These are phyloP conservation scores for Buathra laborator DNA, from an alignment of 2,888 invertebrate genomes.

Conservation along the genomic window DNA sequence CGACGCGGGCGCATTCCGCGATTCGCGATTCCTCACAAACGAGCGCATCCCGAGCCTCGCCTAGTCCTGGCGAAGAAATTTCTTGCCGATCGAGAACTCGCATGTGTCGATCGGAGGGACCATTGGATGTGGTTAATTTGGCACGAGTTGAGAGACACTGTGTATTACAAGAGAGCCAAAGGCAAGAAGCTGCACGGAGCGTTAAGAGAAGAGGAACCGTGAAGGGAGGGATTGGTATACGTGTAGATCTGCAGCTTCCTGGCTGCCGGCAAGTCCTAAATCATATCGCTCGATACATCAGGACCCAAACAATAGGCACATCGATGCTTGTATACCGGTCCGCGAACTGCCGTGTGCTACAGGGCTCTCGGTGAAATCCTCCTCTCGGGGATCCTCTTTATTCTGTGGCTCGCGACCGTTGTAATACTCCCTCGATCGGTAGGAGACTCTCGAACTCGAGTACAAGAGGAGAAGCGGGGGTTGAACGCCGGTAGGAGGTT, in stretches of 20 bases:
- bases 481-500: slow-evolving; percentile 33
- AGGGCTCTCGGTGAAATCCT: slow-evolving; percentile 45
- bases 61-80: slow-evolving; percentile 33
- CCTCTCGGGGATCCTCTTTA: slow-evolving; percentile 18
- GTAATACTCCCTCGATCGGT: slow-evolving; percentile 1
- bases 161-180: slow-evolving; percentile 15
- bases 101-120: not conserved
- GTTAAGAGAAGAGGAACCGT: slow-evolving; percentile 30
- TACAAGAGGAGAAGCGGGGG: slow-evolving; percentile 17
- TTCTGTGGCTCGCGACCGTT: slow-evolving; percentile 26
- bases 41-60: not conserved
- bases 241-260: slow-evolving; percentile 30
- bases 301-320: slow-evolving; percentile 71
- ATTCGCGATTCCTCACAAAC: slow-evolving; percentile 34
- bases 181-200: slow-evolving; percentile 44
- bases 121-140: slow-evolving; percentile 1
- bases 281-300: slow-evolving; percentile 78
- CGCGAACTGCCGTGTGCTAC: slow-evolving; percentile 13
- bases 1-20: slow-evolving; percentile 22
- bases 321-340: slow-evolving; percentile 41
- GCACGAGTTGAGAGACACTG: slow-evolving; percentile 71
- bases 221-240: slow-evolving; percentile 25
- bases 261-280: slow-evolving; percentile 70
- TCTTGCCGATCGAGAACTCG: slow-evolving; percentile 9
- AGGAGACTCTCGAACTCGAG: slow-evolving; percentile 5